These are phyloP conservation scores for Anodontia alba DNA, from an alignment of 2,888 invertebrate species.

Conservation along the genomic window DNA sequence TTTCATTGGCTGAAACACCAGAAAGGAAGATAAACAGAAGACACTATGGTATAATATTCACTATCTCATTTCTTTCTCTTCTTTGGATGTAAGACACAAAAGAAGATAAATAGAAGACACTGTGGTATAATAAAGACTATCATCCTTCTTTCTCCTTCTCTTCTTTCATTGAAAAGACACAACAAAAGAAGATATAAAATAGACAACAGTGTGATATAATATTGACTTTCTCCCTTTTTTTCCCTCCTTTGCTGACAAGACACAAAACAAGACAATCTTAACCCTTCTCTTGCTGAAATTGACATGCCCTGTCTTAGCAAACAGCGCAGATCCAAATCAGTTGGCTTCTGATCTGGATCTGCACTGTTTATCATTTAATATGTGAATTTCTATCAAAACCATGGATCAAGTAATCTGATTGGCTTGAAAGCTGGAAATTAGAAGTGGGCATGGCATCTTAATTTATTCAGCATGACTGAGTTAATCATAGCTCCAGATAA, in stretches of 20 bases:
- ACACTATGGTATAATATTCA: background rate
- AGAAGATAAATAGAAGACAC: background rate
- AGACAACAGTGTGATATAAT: background rate
- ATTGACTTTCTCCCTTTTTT: background rate
- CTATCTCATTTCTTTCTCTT: slow-evolving; percentile 27
- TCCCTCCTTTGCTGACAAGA: slow-evolving; percentile 58
- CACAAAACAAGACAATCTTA: background rate
- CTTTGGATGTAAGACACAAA: slow-evolving; percentile 55
- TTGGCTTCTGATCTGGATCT: too few relatives aligned
- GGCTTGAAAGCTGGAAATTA: too few relatives aligned
- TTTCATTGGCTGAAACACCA: slow-evolving; percentile 58
- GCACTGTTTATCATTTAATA: too few relatives aligned
- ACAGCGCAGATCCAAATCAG: too few relatives aligned
- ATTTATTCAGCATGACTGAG: too few relatives aligned
- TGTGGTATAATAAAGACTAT: background rate
- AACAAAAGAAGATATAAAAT: background rate
- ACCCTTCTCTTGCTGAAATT: too few relatives aligned
- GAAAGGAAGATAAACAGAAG: background rate
- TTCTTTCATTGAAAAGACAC: slow-evolving; percentile 56
- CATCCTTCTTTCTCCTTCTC: slow-evolving; percentile 6
- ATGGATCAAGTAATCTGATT: too few relatives aligned
- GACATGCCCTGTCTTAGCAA: too few relatives aligned
- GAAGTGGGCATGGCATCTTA: too few relatives aligned
- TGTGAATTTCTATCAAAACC: too few relatives aligned
- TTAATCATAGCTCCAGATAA: too few relatives aligned